Conservation (phyloP, 2,797 vertebrate genomes). For the Arctocebus calabarensis region DNA sequence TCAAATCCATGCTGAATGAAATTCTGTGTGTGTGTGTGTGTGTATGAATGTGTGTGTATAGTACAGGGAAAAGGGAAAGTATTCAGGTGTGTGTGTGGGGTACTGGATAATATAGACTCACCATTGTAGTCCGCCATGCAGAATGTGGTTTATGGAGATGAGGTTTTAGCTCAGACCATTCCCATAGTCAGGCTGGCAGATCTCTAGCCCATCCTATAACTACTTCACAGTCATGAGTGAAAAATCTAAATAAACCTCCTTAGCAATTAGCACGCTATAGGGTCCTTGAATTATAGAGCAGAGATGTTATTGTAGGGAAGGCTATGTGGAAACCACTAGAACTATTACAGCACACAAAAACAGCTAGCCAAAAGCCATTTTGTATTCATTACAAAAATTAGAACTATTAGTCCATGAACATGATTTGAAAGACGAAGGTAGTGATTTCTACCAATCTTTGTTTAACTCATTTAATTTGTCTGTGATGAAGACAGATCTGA, state of each 20-base stretch:
- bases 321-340: background rate
- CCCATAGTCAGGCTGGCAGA: background rate
- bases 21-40: background rate
- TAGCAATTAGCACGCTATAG: background rate
- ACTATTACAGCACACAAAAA: background rate
- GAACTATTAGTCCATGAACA: background rate
- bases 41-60: background rate
- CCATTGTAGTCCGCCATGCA: background rate
- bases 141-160: background rate
- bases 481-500: background rate
- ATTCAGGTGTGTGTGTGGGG: background rate
- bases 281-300: background rate
- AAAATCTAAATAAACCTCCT: conserved; percentile 15
- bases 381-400: background rate
- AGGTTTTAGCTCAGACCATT: background rate
- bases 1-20: background rate
- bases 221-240: background rate
- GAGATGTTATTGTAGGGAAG: background rate
- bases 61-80: background rate
- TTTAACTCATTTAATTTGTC: background rate
- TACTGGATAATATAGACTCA: background rate
- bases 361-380: background rate
- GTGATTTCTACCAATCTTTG: background rate
- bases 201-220: background rate
- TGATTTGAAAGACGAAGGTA: background rate